Base-by-base conservation (phyloP, 2,113 vertebrate species). In the Lampris megalopsis region DNA sequence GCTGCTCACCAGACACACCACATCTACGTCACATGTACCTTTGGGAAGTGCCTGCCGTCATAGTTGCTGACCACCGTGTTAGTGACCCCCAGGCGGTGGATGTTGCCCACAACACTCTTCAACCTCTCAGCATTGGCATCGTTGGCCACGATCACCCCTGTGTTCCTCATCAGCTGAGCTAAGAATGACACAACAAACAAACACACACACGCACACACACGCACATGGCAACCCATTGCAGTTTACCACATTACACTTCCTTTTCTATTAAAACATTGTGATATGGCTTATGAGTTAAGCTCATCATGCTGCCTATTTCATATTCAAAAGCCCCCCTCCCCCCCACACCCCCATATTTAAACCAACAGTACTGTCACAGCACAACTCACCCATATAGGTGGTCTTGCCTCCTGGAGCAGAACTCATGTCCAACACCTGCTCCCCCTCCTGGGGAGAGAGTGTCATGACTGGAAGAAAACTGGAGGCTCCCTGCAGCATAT, bases 111-210 rank as follows among this genome's bases (percentile, higher is more conserved):
- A 8, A 99, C 97, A 0, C 97, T 98, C 42, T 93, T 97, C 1
- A 99, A 65, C 24, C 98, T 93, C 7, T 98, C 96, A 0, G 95
- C 94, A 0, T 86, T 99, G 81, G 95, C 95, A 10, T 99, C 98
- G 0, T 99, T 99, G 4, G 97, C 97, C 63, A 99, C 88, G 24
- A 99, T 96, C 81, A 95, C 86, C 0, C 98, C 98, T 0, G 98
- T 99, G 90, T 99, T 99, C 92, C 95, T 98, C 97, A 99, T 99
- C 37, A 99, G 94, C 88, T 99, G 97, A 82, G 97, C 98, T 99
- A 71, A 3, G 78, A 2, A 60, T 50, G 10, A 24, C 24, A 24
- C 24, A 24, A 45, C 42, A 42, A 2, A 77, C 38, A 67, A 3
- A 72, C n/a, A 65, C 13, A 3, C 24, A 24, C 24, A 67, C 4